Percentiles rank a stretch among this genome's conserved stretches.
phyloP scores from a whole-genome alignment of 2,888 invertebrate species.

The Tachystola acroxantha region DNA sequence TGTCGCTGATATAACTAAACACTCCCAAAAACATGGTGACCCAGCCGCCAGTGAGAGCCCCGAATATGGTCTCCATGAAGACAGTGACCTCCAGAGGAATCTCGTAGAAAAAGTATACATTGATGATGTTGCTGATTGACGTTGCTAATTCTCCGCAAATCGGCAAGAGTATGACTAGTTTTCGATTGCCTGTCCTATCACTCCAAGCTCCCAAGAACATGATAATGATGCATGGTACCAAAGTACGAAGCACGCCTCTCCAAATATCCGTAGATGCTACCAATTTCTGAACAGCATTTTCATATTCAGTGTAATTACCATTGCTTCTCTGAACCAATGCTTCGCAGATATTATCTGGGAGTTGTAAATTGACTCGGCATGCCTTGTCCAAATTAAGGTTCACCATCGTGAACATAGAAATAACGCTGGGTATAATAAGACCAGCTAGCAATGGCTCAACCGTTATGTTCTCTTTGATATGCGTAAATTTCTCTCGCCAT shows the following conservation, averaged over 20 bases:
- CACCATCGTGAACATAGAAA: conserved; percentile 83
- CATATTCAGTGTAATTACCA: conserved; percentile 79
- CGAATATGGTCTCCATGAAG: conserved; percentile 72
- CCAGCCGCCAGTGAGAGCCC: conserved; percentile 75
- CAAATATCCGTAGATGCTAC: conserved; percentile 77
- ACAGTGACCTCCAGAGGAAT: conserved; percentile 75
- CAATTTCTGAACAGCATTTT: conserved; percentile 79
- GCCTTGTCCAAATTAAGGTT: conserved; percentile 70
- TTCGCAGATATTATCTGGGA: conserved; percentile 54
- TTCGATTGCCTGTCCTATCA: conserved; percentile 76
- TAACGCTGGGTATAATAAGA: conserved; percentile 82
- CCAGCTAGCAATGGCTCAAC: conserved; percentile 86
- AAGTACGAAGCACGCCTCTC: conserved; percentile 75
- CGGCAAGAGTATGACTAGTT: conserved; percentile 76
- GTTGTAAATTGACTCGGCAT: conserved; percentile 56
- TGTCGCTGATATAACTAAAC: conserved; percentile 80
- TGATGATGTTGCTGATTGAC: conserved; percentile 68
- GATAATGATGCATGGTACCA: conserved; percentile 75
- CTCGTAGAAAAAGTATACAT: conserved; percentile 77
- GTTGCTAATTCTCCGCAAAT: conserved; percentile 74
- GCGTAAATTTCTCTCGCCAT: conserved; percentile 45
- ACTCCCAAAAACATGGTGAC: conserved; percentile 78
- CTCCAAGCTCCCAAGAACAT: conserved; percentile 81
- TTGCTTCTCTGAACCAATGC: conserved; percentile 50
- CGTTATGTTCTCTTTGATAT: conserved; percentile 78